A percentile compares a stretch with the other conserved stretches of the same genome.
phyloP scores from a whole-genome alignment of 2,888 invertebrate genomes.

The Dioctria linearis region DNA sequence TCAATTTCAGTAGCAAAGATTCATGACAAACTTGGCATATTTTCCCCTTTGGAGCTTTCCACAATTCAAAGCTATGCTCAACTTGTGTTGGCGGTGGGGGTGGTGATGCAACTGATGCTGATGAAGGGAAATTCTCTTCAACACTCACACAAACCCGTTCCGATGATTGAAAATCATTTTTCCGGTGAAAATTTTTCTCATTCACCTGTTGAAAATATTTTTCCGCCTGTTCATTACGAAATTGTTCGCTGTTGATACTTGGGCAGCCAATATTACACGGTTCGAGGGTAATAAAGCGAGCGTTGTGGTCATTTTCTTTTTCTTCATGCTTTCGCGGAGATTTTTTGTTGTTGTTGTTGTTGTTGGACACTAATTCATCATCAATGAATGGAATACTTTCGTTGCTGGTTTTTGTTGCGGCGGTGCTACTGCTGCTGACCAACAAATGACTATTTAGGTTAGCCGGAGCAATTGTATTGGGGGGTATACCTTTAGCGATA shows the following conservation, averaged over 20 bases:
- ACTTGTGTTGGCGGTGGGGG: not conserved
- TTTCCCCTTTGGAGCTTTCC: slow-evolving; percentile 60
- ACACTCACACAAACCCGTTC: not conserved
- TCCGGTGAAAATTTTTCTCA: slow-evolving; percentile 30
- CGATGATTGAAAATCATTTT: slow-evolving; percentile 18
- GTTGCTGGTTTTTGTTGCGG: slow-evolving; percentile 18
- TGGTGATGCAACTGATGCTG: too few species aligned
- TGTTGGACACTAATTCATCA: slow-evolving; percentile 56
- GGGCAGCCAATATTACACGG: slow-evolving; percentile 58
- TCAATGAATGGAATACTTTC: slow-evolving; percentile 61
- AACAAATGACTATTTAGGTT: too few species aligned
- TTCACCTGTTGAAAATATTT: slow-evolving; percentile 15
- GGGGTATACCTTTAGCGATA: too few species aligned
- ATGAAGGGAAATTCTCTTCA: slow-evolving; percentile 17
- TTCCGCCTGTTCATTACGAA: slow-evolving; percentile 40
- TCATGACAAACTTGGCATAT: slow-evolving; percentile 61
- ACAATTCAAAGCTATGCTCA: slow-evolving; percentile 58
- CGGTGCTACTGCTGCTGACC: too few species aligned
- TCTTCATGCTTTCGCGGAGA: slow-evolving; percentile 50
- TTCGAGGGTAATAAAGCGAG: slow-evolving; percentile 59
- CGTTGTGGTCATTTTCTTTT: slow-evolving; percentile 49
- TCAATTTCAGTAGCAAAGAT: slow-evolving; percentile 56
- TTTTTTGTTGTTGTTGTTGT: not conserved
- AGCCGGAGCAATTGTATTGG: too few species aligned
- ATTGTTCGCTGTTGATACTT: slow-evolving; percentile 43